Conservation (phyloP, 2,113 vertebrate species). For the Microcebus lehilahytsara region DNA sequence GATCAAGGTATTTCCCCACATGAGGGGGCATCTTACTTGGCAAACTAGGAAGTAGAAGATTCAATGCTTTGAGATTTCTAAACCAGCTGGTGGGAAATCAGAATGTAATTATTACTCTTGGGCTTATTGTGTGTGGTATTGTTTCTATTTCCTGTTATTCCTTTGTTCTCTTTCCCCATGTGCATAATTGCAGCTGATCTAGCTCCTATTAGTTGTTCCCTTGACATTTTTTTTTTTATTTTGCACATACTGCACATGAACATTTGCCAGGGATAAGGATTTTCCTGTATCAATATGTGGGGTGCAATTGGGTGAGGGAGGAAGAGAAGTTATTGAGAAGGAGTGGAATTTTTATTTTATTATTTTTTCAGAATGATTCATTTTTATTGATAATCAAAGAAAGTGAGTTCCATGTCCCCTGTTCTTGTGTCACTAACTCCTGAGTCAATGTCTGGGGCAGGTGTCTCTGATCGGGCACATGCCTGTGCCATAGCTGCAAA, state of each 20-base stretch:
- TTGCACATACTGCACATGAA: background rate
- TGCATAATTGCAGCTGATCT: conserved; percentile 4
- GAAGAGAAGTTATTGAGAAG: conserved; percentile 13
- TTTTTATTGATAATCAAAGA: background rate
- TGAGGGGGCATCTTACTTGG: background rate
- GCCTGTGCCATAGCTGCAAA: background rate
- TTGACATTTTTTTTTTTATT: background rate
- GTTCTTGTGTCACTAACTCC: background rate
- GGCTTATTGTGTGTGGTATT: conserved; percentile 21
- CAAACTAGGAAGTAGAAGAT: background rate
- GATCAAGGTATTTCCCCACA: background rate
- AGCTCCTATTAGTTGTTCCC: conserved; percentile 1
- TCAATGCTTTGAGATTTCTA: conserved; percentile 23
- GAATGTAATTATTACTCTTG: conserved; percentile 32
- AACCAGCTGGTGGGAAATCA: conserved; percentile 56
- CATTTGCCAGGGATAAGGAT: background rate
- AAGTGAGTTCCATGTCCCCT: background rate
- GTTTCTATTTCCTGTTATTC: conserved; percentile 51
- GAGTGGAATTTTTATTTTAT: background rate
- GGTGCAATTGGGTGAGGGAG: background rate
- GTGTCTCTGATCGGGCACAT: background rate
- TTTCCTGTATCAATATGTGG: background rate
- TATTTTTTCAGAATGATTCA: background rate
- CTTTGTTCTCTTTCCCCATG: conserved; percentile 46
- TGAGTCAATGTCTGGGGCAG: background rate